These are phyloP conservation scores for Gallinago undulata DNA, from an alignment of 2,113 vertebrate genomes.

Conservation along the genomic window DNA sequence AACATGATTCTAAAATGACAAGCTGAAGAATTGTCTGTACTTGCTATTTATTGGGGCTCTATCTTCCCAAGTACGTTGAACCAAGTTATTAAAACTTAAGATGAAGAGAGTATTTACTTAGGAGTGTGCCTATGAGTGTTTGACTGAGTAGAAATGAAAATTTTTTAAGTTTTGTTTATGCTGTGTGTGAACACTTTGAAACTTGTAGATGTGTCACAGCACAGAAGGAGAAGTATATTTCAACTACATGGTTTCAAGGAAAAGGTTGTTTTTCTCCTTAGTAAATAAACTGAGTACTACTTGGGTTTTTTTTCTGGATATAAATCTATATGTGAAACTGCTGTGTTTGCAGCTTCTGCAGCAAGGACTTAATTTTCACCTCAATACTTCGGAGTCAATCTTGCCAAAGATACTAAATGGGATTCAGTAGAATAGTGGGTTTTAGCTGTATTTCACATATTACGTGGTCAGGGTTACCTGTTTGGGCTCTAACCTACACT, in stretches of 20 bases:
- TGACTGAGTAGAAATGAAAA: neutral
- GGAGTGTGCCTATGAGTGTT: neutral
- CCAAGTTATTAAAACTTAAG: neutral
- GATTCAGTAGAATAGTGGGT: neutral
- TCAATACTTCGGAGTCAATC: neutral
- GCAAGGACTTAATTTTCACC: neutral
- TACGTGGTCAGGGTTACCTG: neutral
- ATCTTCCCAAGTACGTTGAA: neutral
- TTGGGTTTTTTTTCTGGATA: neutral
- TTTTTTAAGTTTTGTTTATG: neutral
- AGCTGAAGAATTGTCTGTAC: neutral
- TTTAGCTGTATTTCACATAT: neutral
- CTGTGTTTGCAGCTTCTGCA: neutral
- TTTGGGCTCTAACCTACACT: neutral
- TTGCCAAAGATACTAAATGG: neutral
- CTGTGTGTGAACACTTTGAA: neutral
- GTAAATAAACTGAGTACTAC: neutral
- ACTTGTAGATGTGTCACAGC: neutral
- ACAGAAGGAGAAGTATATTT: neutral
- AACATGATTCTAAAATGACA: neutral
- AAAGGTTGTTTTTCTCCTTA: neutral
- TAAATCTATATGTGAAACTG: neutral
- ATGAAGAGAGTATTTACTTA: neutral
- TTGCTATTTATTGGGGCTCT: neutral
- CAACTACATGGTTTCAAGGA: neutral